Conservation (phyloP, 2,797 vertebrate species). For the Anas bernieri region DNA sequence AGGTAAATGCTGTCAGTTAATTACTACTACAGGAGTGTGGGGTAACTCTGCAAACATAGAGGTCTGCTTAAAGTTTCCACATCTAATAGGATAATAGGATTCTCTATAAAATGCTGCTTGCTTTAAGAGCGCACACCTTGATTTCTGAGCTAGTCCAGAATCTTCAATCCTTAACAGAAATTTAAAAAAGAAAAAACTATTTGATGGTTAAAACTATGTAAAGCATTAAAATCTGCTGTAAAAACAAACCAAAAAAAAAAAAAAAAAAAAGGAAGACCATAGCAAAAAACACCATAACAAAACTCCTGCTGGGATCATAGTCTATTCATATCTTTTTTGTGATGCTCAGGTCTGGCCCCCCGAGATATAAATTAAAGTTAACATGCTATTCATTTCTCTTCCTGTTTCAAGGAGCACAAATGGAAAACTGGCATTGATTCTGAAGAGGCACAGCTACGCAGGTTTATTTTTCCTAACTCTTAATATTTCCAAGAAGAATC, state of each 20-base stretch:
- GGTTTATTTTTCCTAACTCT: neutral
- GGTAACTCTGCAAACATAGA: neutral
- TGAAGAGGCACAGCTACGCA: neutral
- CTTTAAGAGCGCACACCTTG: neutral
- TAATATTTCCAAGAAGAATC: neutral
- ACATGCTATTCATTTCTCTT: neutral
- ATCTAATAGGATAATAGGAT: neutral
- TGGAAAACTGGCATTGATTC: neutral
- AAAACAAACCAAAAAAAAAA: neutral
- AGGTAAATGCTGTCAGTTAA: neutral
- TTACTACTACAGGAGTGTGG: neutral
- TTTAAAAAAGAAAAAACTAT: neutral
- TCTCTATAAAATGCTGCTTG: constrained; percentile 5
- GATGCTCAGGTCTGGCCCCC: neutral
- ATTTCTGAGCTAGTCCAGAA: neutral
- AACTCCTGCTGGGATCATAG: neutral
- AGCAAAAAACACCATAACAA: neutral
- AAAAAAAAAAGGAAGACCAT: neutral
- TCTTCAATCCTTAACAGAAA: neutral
- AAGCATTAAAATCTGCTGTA: neutral
- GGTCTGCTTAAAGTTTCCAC: constrained; percentile 14
- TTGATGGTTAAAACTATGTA: neutral
- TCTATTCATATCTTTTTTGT: neutral
- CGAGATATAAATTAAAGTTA: neutral
- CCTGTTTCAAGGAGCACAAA: neutral